Evolutionary conservation across 2,888 invertebrate species (phyloP), one percentile per base, ranked within the genome.

Genomic region (Tetramorium bicarinatum): DNA sequence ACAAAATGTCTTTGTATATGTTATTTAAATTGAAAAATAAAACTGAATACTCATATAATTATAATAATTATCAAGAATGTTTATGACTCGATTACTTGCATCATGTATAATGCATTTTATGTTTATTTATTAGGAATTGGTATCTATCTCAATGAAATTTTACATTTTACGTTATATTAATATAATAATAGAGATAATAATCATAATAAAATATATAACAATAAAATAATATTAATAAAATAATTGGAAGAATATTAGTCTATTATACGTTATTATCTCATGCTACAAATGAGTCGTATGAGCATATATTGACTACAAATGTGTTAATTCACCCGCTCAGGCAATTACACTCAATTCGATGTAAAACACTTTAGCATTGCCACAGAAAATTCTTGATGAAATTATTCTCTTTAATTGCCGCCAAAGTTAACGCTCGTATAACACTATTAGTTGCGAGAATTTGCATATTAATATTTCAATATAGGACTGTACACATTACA

Each of bases 21-120:
- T 91, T 90, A 91, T 85, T 87, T 89, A 89, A 89, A 91, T 87
- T 92, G 88, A 90, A 87, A 89, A 84, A 88, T 87, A 87, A 91
- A 75, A 62, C n/a, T 49, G 11, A 34, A 75, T 90, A 88, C 88
- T 93, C 85, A 85, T 90, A 9, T 71, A 76, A 86, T 34, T 34
- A 34, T 34, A 88, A 89, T 62, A 34, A 61, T 90, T 86, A 90
- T 85, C 84, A 86, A 92, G 77, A 90, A 85, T 88, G 86, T 90
- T 90, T 87, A 87, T 76, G 86, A 88, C 71, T 87, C 83, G 8
- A 66, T 64, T 64, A 21, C 83, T 89, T 80, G 77, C 79, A 84
- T 84, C 88, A 84, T 85, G 83, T 88, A 80, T 87, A 81, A 87
- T 80, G 88, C 83, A 85, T 81, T 85, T 87, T 83, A 88, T 82